Conservation (phyloP, 2,113 vertebrate species). For the Rhegmatorhina hoffmannsi region DNA sequence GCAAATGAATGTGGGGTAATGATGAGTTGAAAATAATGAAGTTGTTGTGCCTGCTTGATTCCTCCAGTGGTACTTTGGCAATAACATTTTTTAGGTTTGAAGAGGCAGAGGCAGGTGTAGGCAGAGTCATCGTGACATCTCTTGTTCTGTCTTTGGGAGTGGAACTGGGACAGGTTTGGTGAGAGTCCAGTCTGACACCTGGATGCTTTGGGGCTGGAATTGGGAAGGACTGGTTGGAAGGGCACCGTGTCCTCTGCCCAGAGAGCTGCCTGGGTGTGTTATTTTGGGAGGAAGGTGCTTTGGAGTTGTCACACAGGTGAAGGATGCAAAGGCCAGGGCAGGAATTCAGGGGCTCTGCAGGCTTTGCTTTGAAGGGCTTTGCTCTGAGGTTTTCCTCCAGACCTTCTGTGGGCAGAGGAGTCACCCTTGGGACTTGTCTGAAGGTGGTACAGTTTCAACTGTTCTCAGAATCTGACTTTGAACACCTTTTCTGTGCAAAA, state of each 20-base stretch:
- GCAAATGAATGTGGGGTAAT: background rate
- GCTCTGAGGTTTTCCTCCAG: background rate
- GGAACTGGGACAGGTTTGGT: background rate
- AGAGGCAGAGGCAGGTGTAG: background rate
- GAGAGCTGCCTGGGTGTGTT: background rate
- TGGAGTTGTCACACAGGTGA: background rate
- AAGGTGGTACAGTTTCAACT: background rate
- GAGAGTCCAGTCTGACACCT: too few species aligned
- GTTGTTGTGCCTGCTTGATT: fast-evolving
- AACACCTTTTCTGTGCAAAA: background rate
- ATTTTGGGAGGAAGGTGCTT: background rate
- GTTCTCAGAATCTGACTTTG: background rate
- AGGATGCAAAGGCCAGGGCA: too few species aligned
- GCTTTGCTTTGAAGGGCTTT: background rate
- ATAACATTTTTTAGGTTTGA: background rate
- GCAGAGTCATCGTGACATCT: background rate
- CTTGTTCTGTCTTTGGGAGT: background rate
- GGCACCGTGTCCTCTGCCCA: background rate
- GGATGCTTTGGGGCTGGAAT: fast-evolving
- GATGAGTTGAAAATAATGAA: background rate
- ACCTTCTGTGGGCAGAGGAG: background rate
- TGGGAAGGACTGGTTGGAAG: background rate
- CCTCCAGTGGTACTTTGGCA: background rate
- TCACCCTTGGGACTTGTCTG: background rate
- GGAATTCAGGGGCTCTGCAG: background rate